Base-by-base conservation (phyloP, 2,797 vertebrate genomes). In the Helarctos malayanus region DNA sequence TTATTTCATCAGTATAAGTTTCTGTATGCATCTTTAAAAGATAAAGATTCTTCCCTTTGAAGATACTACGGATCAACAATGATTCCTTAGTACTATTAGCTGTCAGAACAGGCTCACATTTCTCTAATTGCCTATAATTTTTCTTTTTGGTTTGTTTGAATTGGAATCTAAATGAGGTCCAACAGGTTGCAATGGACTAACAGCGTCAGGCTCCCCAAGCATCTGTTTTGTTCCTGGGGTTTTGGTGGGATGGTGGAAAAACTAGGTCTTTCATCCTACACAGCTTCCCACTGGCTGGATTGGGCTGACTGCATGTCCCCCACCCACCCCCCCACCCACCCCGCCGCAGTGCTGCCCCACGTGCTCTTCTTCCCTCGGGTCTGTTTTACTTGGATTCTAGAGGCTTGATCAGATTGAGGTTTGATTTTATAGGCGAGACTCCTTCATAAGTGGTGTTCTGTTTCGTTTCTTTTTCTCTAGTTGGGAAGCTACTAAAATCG, bases 341-440 rank as follows among this genome's bases (percentile, higher is more conserved):
- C 41, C 41, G n/a, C 18, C 1, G 0, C 7, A 0, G 13, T 16
- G 15, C 38, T 21, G 1, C 63, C 38, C 23, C 41, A 25, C 25
- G 13, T 2, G 2, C 21, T 47, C 25, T 69, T n/a, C 54, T 45
- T 18, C 47, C 7, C 41, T n/a, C 56, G 10, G 32, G 15, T 73
- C 68, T 90, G 19, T 59, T 89, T 84, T 29, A 47, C 65, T 80
- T 52, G 35, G 52, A 91, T 79, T 91, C 94, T 35, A 52, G 82
- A 93, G 65, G 54, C 25, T 57, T 73, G 12, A 47, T 45, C 4
- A 54, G 56, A 57, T 69, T 65, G 23, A 76, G 59, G 65, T 65
- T 61, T 90, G 80, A 63, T 52, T 80, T 93, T 54, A 76, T 41
- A 23, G 29, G 47, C 3, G 80, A 75, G 35, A 84, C 25, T 79